Evolutionary conservation across 2,797 vertebrate species (phyloP).

Genomic region (Antennarius maculatus): DNA sequence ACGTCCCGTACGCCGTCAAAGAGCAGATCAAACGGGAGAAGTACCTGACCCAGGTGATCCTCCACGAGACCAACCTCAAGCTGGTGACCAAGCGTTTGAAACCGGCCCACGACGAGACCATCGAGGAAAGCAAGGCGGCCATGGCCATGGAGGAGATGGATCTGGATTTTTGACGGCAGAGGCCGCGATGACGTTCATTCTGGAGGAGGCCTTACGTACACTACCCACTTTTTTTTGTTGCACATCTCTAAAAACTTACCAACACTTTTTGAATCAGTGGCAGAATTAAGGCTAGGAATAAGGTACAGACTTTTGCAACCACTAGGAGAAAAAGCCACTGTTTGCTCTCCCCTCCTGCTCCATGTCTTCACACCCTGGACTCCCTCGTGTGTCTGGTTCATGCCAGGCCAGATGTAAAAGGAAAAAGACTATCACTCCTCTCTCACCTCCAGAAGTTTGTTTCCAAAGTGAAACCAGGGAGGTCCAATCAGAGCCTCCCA

Average conservation of each 20-base stretch:
- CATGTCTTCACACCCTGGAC: slow-evolving; percentile 2
- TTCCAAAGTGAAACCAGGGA: neutral
- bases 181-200: neutral
- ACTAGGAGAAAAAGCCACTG: slow-evolving; percentile 23
- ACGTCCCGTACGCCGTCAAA: slow-evolving; percentile 86
- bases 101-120: slow-evolving; percentile 40
- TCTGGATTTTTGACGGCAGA: slow-evolving; percentile 21
- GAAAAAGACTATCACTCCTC: slow-evolving; percentile 1
- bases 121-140: neutral
- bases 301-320: neutral
- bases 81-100: slow-evolving; percentile 82
- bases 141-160: slow-evolving; percentile 34
- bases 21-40: slow-evolving; percentile 91
- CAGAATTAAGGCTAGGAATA: neutral
- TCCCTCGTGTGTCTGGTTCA: neutral
- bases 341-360: neutral
- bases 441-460: neutral
- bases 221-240: neutral
- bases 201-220: neutral
- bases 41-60: slow-evolving; percentile 89
- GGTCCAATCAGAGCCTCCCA: neutral
- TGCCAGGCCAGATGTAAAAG: neutral
- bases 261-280: slow-evolving; percentile 1
- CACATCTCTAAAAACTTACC: neutral
- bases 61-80: slow-evolving; percentile 88